Conservation (phyloP, 2,113 vertebrate genomes). For the Tautogolabrus adspersus region DNA sequence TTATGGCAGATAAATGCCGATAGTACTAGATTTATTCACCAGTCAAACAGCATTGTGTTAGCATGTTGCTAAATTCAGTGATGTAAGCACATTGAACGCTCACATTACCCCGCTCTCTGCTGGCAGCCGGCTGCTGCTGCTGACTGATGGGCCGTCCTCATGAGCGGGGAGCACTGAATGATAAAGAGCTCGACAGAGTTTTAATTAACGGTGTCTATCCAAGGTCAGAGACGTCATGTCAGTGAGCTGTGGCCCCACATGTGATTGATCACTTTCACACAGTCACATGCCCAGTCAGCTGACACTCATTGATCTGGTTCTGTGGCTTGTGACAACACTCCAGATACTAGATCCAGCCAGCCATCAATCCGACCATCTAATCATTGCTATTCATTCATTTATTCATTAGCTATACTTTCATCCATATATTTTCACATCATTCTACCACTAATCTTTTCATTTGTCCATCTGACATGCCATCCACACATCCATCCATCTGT, state of each 20-base stretch:
- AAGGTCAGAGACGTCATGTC: conserved; percentile 70
- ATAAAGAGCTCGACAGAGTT: conserved; percentile 61
- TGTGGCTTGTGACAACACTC: conserved; percentile 17
- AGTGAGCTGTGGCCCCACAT: conserved; percentile 29
- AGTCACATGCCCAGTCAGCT: conserved; percentile 34
- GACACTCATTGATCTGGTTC: conserved; percentile 57
- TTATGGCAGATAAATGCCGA: too few species aligned
- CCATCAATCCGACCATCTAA: background rate
- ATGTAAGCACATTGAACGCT: background rate
- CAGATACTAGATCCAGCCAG: conserved; percentile 19
- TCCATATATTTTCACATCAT: too few species aligned
- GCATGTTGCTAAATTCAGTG: conserved; percentile 38
- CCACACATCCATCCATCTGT: background rate
- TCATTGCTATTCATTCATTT: background rate
- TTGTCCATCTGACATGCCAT: background rate
- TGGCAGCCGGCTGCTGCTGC: conserved; percentile 27
- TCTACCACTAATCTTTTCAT: too few species aligned
- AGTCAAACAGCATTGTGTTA: too few species aligned
- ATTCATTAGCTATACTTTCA: too few species aligned
- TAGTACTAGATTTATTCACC: too few species aligned
- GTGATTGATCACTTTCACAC: conserved; percentile 58
- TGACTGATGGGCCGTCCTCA: conserved; percentile 57
- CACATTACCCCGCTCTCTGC: background rate
- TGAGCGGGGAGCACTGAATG: conserved; percentile 9
- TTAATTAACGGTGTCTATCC: conserved; percentile 69